These are phyloP conservation scores for Parauchenoglanis ngamensis DNA, from an alignment of 2,797 vertebrate species.

Conservation along the genomic window DNA sequence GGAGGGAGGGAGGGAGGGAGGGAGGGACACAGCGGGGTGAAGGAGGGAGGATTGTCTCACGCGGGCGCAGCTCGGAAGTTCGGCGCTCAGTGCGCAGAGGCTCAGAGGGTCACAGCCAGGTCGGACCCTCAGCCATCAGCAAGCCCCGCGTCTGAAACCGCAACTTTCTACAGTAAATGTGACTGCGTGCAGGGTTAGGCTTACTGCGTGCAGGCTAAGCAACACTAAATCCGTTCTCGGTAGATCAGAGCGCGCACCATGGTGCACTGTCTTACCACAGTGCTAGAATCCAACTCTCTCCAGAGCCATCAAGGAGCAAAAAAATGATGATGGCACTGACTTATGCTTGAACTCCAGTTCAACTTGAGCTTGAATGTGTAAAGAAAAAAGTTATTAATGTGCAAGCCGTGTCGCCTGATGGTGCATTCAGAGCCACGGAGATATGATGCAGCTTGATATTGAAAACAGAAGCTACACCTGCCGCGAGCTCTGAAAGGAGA, in stretches of 20 bases:
- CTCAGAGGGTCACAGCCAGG: slow-evolving; percentile 83
- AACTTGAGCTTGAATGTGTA: not conserved
- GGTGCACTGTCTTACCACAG: not conserved
- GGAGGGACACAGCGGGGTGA: slow-evolving; percentile 7
- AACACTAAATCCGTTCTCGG: not conserved
- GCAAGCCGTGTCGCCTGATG: slow-evolving; percentile 3
- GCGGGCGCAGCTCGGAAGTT: slow-evolving; percentile 75
- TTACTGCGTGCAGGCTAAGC: not conserved
- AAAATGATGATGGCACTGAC: not conserved
- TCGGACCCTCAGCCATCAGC: slow-evolving; percentile 64
- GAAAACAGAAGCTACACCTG: slow-evolving; percentile 20
- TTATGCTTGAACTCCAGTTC: not conserved
- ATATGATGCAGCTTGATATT: not conserved
- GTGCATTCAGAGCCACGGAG: not conserved
- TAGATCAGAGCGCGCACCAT: not conserved
- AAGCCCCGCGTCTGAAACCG: not conserved
- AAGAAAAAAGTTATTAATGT: not conserved
- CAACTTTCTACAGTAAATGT: not conserved
- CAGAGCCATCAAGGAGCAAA: not conserved
- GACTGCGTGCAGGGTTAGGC: too few species aligned
- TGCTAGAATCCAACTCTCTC: not conserved
- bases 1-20: slow-evolving; percentile 23
- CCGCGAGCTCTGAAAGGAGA: not conserved
- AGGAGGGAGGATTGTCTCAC: slow-evolving; percentile 64
- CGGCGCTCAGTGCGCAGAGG: slow-evolving; percentile 65